phyloP scores from a whole-genome alignment of 1,140 invertebrate genomes.

The Hypsibius dujardini region DNA sequence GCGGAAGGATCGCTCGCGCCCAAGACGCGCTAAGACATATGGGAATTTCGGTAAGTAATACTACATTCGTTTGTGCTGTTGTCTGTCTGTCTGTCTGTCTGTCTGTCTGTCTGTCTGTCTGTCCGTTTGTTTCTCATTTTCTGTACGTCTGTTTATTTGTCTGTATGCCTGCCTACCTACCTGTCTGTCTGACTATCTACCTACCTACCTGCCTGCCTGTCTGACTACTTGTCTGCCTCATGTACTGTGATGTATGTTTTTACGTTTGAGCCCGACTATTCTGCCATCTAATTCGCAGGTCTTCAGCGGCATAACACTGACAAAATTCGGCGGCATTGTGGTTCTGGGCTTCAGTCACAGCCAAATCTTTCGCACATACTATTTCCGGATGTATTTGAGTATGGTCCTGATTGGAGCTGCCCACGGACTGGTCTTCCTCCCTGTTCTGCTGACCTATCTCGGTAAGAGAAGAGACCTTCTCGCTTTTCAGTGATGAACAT shows the following conservation, averaged over 20 bases:
- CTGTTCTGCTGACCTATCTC: constrained; percentile 77
- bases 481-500: neutral
- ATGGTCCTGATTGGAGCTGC: constrained; percentile 71
- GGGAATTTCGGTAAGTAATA: constrained; percentile 57
- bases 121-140: constrained; percentile 14
- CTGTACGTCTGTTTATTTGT: neutral
- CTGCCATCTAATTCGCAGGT: constrained; percentile 40
- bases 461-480: constrained; percentile 45
- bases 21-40: constrained; percentile 52
- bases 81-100: too few species aligned
- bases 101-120: constrained; percentile 20
- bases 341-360: constrained; percentile 77
- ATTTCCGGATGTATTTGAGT: constrained; percentile 83
- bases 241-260: too few species aligned
- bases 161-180: constrained; percentile 20
- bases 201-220: too few species aligned
- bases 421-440: constrained; percentile 74
- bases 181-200: too few species aligned
- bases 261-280: too few species aligned
- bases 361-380: constrained; percentile 81
- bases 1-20: constrained; percentile 44
- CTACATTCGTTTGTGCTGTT: too few species aligned
- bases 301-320: constrained; percentile 77
- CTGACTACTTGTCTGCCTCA: too few species aligned
- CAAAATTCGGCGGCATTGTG: constrained; percentile 75